Percentiles rank a stretch among this genome's conserved stretches.
Evolutionary conservation across 1,140 invertebrate genomes (phyloP).

Genomic region (Megalopta genalis): DNA sequence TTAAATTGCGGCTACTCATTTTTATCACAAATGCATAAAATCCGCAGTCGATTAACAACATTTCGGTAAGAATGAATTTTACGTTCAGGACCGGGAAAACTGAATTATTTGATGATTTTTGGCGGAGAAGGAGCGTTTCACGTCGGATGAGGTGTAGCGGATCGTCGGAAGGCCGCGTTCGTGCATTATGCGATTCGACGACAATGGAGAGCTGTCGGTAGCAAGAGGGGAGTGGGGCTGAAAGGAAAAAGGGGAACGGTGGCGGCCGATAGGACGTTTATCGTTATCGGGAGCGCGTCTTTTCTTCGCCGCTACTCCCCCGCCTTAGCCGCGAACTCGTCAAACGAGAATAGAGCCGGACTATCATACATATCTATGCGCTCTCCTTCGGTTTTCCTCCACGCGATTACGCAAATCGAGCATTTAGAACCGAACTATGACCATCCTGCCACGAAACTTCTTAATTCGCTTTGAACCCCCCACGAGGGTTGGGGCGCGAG

Average conservation of each 20-base stretch:
- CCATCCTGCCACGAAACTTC: no score
- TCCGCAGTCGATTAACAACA: no score
- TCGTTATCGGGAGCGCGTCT: conserved; percentile 73
- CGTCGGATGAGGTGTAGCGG: conserved; percentile 46
- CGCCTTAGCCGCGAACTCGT: conserved; percentile 56
- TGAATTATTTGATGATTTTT: no score
- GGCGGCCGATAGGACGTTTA: conserved; percentile 68
- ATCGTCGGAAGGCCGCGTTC: conserved; percentile 47
- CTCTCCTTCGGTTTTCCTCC: conserved; percentile 58
- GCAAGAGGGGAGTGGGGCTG: conserved; percentile 26
- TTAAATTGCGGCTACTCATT: no score
- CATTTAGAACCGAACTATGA: conserved; percentile 15
- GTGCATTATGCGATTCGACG: conserved; percentile 50
- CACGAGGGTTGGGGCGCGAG: no score
- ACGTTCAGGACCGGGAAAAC: no score
- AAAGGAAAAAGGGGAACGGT: conserved; percentile 53
- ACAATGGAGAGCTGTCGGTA: conserved; percentile 36
- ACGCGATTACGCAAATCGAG: conserved; percentile 56
- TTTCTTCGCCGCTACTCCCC: conserved; percentile 54
- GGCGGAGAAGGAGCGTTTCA: conserved; percentile 23
- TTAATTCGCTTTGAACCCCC: no score
- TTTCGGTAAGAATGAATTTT: no score
- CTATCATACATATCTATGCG: conserved; percentile 53
- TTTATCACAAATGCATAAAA: no score
- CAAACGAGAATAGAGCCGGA: conserved; percentile 69